Base-by-base conservation (phyloP, 1,140 invertebrate species). In the Phymorhynchus buccinoides region DNA sequence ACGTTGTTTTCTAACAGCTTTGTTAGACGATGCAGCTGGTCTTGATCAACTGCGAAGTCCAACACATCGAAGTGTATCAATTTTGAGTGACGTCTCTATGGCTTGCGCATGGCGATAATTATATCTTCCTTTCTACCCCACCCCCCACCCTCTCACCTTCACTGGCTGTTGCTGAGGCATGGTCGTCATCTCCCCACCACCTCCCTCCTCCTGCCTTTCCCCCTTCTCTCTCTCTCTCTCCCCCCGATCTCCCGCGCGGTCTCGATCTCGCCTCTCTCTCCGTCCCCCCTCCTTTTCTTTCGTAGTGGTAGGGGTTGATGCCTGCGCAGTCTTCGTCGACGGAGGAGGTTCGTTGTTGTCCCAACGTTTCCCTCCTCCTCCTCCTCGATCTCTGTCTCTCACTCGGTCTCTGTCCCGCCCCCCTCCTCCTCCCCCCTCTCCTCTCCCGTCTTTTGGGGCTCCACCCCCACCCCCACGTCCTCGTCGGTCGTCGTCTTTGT, bases 321-420 rank as follows among this genome's bases (percentile, higher is more conserved):
- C n/a, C n/a, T n/a, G n/a, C n/a, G n/a, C n/a, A n/a, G n/a, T n/a
- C n/a, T n/a, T n/a, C n/a, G n/a, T n/a, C 18, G 56, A 22, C 44
- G 18, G 6, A 18, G 44, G 44, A 18, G 44, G 44, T 22, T 39
- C 77, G 41, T 83, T 80, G 0, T 14, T 32, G 48, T 56, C 30
- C 44, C 52, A 78, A 27, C 41, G 41, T 4, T 35, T 62, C 52
- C 41, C 77, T 52, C 77, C 22, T 22, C 62, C 71, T 12, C 41
- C 44, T 9, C 78, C 86, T 83, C 86, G 77, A 86, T 85, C 18
- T 79, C 52, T 30, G 62, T 88, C 75, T 44, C 68, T 84, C 18
- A 71, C 56, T 35, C 56, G 30, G 79, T 85, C 41, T 75, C 75
- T 35, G 37, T 68, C 48, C 22, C 56, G 80, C 6, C 44, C 44